Evolutionary conservation across 92 coral and sea anemone species (phyloP), one percentile per base, ranked within the genome.

Genomic region (Ricordea florida): DNA sequence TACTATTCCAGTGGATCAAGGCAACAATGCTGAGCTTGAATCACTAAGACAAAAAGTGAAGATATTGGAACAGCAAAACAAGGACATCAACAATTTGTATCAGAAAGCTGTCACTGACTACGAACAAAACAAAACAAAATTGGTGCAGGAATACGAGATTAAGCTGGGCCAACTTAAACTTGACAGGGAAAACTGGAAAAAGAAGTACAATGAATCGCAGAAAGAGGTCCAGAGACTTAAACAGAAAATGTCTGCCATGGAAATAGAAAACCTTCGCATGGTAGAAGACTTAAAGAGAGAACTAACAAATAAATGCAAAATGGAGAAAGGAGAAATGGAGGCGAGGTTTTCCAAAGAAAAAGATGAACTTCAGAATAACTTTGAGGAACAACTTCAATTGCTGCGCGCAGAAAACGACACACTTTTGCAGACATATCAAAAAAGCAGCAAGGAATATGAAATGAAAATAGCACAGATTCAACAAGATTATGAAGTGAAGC

Each of bases 21-120:
- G 28, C 7, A 69, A 61, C 63, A 75, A 24, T 24, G 62, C 50
- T 17, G 73, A 60, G 57, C 14, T 55, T 18, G 63, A 32, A 52
- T 17, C 53, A 2, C 60, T 68, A 27, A 76, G 40, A 38, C 66
- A 67, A 37, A 67, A 28, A 8, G 59, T 66, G 6, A 38, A 28
- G 9, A 7, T 49, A 8, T 41, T 80, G 33, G 76, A 86, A 48
- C 57, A 70, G 16, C 83, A 86, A 45, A 90, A 81, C 57, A 63
- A 66, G 37, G 33, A 57, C 34, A 41, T 87, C 50, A 87, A 80
- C 74, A 86, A 82, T 25, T 81, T 78, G 86, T 87, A 90, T 28
- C 48, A 49, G 47, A 50, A 64, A 8, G 31, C 92, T 2, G 81
- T 81, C 33, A 81, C 66, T 18, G 88, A 86, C n/a, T 70, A 77